Evolutionary conservation across 2,113 vertebrate species (phyloP), one percentile per base, ranked within the genome.

Genomic region (Callithrix jacchus): DNA sequence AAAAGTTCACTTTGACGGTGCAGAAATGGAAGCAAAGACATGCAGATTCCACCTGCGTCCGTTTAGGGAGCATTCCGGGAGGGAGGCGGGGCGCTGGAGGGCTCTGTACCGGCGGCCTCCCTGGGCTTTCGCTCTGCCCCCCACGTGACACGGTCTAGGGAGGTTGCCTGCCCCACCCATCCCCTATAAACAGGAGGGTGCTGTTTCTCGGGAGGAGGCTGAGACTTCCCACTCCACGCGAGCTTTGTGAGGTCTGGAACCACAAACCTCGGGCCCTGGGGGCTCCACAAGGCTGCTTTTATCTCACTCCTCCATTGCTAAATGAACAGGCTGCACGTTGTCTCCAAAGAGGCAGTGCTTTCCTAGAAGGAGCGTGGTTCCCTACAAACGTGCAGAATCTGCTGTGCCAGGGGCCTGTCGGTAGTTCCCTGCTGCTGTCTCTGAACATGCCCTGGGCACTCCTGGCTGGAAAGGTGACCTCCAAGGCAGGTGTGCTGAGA

Each of bases 31-130:
- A 47, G 18, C 42, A 25, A 13, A 45, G 14, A 30, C 1, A 45
- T 6, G 5, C 20, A 20, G 25, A 7, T 8, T 20, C 35, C 52
- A 3, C 14, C 6, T 49, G 0, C 0, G 35, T 25, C 80, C 4
- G 35, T 4, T 27, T n/a, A 17, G 40, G 58, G 71, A n/a, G n/a
- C 35, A n/a, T 47, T 35, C 47, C 45, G 5, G 4, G 27, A 40
- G 74, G 18, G 6, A 2, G 27, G 25, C 13, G 5, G 11, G 64
- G 32, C 6, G 14, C 32, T 35, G 66, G 61, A 13, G 61, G 11
- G 27, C 61, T 2, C 27, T 64, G 27, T 6, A 64, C 61, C 2
- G 5, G 27, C 1, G 7, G 66, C 30, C 64, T 32, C 32, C 32
- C 32, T 68, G 66, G 32, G 16, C 14, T 17, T 68, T 35, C 17